Evolutionary conservation across 2,888 invertebrate species (phyloP).

Genomic region (Acanthoscelides obtectus): DNA sequence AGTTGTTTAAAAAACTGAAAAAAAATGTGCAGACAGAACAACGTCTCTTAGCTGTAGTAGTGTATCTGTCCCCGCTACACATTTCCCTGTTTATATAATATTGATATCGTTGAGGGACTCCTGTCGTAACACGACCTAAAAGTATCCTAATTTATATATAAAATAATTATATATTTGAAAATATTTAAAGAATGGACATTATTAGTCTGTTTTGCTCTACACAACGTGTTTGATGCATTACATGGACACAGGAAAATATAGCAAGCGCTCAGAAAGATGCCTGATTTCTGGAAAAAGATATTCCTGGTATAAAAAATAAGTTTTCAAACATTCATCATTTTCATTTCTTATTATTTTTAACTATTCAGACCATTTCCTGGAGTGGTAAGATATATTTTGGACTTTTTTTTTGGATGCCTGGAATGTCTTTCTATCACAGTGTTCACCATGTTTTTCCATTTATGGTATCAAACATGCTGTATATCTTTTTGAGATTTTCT

Average conservation of each 20-base stretch:
- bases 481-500: not conserved
- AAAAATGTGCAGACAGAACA: slow-evolving; percentile 15
- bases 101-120: slow-evolving; percentile 19
- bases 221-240: not conserved
- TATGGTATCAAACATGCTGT: not conserved
- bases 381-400: too few species aligned
- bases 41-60: not conserved
- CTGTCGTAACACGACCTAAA: slow-evolving; percentile 25
- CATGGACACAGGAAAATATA: not conserved
- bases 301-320: too few species aligned
- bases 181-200: not conserved
- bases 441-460: not conserved
- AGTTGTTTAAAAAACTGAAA: not conserved
- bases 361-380: too few species aligned
- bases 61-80: slow-evolving; percentile 12
- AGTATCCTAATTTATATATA: slow-evolving; percentile 36
- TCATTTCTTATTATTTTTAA: too few species aligned
- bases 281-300: not conserved
- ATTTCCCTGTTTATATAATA: slow-evolving; percentile 23
- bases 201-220: not conserved
- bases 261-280: not conserved
- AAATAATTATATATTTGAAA: slow-evolving; percentile 7
- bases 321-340: too few species aligned
- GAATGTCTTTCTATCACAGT: not conserved
- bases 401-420: not conserved